Base-by-base conservation (phyloP, 2,888 invertebrate species). In the Megalurothrips usitatus region DNA sequence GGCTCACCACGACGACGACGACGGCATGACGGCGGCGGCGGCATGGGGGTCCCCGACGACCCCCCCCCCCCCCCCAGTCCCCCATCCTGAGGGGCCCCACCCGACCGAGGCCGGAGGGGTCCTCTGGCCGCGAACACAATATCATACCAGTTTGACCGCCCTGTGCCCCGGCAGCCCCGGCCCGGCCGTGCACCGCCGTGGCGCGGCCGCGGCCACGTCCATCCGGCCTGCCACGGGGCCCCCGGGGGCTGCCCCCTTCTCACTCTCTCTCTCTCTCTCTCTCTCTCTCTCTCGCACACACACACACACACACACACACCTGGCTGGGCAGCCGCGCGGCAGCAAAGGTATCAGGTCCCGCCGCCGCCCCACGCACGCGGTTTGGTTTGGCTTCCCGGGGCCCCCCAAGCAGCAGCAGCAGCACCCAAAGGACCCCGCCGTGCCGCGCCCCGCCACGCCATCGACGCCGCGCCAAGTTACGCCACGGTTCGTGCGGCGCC, bases 351-450 rank as follows among this genome's bases (percentile, higher is more conserved):
- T 82, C 34, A 79, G 26, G 63, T 82, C 43, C 63, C 52, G 79
- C 81, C 82, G n/a, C n/a, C n/a, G n/a, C n/a, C 83, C 83, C 83
- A 82, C 79, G 78, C 79, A 78, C 82, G 26, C 68, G 68, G 68
- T 75, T 75, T 75, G 23, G 68, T 75, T 75, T 75, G 68, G 68
- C 68, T 75, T 75, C 68, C 68, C 26, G 68, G 68, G 23, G 26
- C 23, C n/a, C 58, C 17, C 17, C 58, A 58, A 19, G 58, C 34
- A 43, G 3, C 6, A 43, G 3, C 34, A 43, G 58, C 58, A 58
- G 58, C 58, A 17, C 58, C 58, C 14, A 19, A 14, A 19, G 58
- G 19, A 58, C 58, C 58, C 52, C 52, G 10, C 52, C 19, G 52
- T 52, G 14, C 52, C 58, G 14, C 6, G 58, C 19, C 58, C 58